Evolutionary conservation across 2,888 invertebrate species (phyloP), one percentile per base, ranked within the genome.

Genomic region (Phlogophora meticulosa): DNA sequence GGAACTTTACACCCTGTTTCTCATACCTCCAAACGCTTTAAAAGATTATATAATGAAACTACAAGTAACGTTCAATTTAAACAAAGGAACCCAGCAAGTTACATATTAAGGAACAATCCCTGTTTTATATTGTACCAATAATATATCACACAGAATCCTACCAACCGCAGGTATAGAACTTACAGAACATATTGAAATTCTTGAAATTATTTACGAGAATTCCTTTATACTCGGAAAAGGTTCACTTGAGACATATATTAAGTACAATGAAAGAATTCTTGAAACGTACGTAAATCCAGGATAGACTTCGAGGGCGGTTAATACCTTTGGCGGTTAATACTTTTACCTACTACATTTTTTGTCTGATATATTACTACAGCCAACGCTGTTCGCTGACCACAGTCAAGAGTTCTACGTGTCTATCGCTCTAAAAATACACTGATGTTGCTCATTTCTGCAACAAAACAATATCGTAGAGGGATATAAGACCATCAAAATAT

Each of bases 91-190:
- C 34, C n/a, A 34, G 42, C n/a, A 20, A 42, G 67, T 52, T 34
- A 42, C 32, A 34, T 42, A 42, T 32, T 42, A 34, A 66, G 34
- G 24, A n/a, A 13, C 67, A 52, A 64, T 52, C 40, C 51, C 20
- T 66, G 32, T 42, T 64, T 66, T 65, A 64, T 49, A 51, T 53
- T 36, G 68, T 67, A 34, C 28, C 52, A 42, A 28, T 42, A n/a
- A n/a, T 53, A 64, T 38, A 22, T 49, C n/a, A 13, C 46, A 63
- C 32, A 38, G 22, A 17, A 22, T 10, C 13, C 10, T 51, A 58
- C 15, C n/a, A 1, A 36, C 46, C n/a, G 15, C 46, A 63, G 11
- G 20, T 10, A 38, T 22, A 38, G n/a, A 46, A 22, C 32, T 17
- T 38, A 32, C 32, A 38, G 22, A 46, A 22, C 32, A 32, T 46